Evolutionary conservation across 2,888 invertebrate genomes (phyloP).

Genomic region (Tanytarsus gracilentus): DNA sequence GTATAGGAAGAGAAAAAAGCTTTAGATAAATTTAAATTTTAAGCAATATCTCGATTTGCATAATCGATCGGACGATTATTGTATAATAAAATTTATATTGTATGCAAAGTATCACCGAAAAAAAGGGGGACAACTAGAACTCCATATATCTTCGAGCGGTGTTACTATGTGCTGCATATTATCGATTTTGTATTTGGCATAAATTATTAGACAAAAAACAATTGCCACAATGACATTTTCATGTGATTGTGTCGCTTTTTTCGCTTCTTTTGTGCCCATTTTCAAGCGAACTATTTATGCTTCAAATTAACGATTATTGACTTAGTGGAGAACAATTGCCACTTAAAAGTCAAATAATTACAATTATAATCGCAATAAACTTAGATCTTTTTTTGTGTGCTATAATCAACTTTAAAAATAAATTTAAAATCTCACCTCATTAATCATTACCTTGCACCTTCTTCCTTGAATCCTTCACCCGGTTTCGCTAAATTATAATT

Average conservation of each 20-base stretch:
- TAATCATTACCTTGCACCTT: no score
- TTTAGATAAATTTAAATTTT: slow-evolving; percentile 17
- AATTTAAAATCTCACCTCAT: no score
- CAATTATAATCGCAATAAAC: slow-evolving; percentile 10
- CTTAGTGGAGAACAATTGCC: slow-evolving; percentile 22
- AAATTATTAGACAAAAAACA: slow-evolving; percentile 21
- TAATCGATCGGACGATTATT: slow-evolving; percentile 3
- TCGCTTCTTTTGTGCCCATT: neutral
- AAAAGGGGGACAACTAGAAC: neutral
- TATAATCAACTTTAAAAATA: no score
- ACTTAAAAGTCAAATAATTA: slow-evolving; percentile 23
- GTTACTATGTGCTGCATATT: neutral
- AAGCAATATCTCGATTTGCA: slow-evolving; percentile 17
- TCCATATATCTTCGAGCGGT: neutral
- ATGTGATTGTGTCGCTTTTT: neutral
- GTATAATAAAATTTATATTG: slow-evolving; percentile 18
- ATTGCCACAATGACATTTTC: slow-evolving; percentile 26
- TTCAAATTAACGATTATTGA: neutral
- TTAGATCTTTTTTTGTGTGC: no score
- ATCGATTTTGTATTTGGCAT: neutral
- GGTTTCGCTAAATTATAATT: no score
- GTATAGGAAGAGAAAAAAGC: neutral
- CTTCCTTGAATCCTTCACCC: no score
- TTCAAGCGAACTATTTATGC: slow-evolving; percentile 18
- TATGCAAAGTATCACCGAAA: slow-evolving; percentile 18